Base-by-base conservation (phyloP, 2,113 vertebrate genomes). In the Nymphicus hollandicus region DNA sequence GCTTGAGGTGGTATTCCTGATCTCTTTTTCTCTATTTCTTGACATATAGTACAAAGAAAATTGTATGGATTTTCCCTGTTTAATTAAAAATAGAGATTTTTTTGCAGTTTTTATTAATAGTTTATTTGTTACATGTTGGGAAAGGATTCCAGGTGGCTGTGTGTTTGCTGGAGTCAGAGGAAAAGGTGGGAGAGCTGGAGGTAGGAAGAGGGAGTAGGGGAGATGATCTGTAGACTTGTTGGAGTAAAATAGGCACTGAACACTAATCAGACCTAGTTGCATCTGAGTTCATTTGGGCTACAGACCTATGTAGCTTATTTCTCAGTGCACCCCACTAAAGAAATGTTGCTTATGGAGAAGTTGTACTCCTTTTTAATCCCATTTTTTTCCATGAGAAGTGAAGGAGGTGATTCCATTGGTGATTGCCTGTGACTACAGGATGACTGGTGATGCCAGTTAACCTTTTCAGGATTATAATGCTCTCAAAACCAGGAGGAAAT, bases 401-500 rank as follows among this genome's bases (percentile, higher is more conserved):
- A 81, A 25, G 5, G 7, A 31, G 7, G 11, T 72, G 3, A 31
- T 81, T 84, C 77, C 44, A 41, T 10, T 31, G 13, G 4, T 33
- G 43, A 18, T 52, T 65, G 1, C 18, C 4, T 47, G 17, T 52
- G 33, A 25, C 55, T 66, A 20, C 9, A 35, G 39, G 24, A 44
- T 33, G 22, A 35, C 37, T 66, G 27, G 20, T 44, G 10, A n/a
- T 43, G 43, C 9, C 23, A 39, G 31, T 46, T n/a, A 60, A 64
- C 9, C 1, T 56, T 55, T 28, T 29, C 35, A 81, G 60, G 18
- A 24, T 61, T 31, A 17, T 13, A 73, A 33, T 13, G 1, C 4
- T 50, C 39, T 68, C 31, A 65, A 56, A 81, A n/a, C 2, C 5
- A 47, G 31, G 27, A 37, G 4, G 5, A 2, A 0, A 0, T 47